Percentiles rank a stretch among this genome's conserved stretches.
Evolutionary conservation across 2,113 vertebrate species (phyloP).

Genomic region (Stercorarius parasiticus): DNA sequence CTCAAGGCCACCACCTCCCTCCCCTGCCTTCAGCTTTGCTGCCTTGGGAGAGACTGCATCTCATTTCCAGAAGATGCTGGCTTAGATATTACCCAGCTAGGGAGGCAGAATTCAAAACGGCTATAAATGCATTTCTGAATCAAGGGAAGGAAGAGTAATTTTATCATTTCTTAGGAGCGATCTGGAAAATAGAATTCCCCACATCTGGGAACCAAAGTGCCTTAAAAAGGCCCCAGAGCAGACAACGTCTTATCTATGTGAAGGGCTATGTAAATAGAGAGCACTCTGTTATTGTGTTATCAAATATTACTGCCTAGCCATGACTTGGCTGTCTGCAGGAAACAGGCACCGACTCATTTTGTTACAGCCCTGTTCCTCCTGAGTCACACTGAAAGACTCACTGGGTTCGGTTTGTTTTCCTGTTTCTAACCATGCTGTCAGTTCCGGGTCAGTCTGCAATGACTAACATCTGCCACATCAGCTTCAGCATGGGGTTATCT

Average conservation of each 20-base stretch:
- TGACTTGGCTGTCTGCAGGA: background rate
- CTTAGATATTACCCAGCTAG: background rate
- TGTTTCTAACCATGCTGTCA: accelerated
- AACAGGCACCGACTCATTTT: background rate
- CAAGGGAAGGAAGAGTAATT: background rate
- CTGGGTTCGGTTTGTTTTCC: background rate
- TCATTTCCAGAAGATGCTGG: background rate
- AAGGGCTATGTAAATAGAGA: background rate
- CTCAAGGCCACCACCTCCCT: background rate
- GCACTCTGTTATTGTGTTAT: background rate
- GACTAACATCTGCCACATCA: background rate
- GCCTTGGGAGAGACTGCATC: background rate
- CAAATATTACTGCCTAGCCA: background rate
- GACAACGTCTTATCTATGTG: background rate
- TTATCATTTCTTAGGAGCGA: background rate
- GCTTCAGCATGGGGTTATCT: background rate
- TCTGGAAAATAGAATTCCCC: background rate
- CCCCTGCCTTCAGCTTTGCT: background rate
- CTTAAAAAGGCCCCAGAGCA: background rate
- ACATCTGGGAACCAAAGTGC: background rate
- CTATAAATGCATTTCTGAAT: background rate
- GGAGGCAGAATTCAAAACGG: background rate
- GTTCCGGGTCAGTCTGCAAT: background rate
- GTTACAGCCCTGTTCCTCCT: background rate
- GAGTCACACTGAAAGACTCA: background rate